Evolutionary conservation across 2,797 vertebrate species (phyloP).

Genomic region (Dicrostonyx torquatus): DNA sequence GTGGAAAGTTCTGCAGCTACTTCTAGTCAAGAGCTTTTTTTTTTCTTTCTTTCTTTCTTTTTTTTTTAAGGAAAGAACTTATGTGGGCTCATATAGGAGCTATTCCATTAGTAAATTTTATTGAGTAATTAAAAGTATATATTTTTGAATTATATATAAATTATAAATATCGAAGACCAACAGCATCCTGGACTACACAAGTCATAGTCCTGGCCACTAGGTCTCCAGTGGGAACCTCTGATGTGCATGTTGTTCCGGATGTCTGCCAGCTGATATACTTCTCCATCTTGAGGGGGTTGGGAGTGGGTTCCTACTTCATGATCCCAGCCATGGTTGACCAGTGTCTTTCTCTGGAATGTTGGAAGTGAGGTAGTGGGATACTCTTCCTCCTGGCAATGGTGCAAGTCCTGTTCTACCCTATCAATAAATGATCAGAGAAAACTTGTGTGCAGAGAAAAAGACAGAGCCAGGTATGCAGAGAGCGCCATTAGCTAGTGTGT

Average conservation of each 20-base stretch:
- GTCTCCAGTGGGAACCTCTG: background rate
- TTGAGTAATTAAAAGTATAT: constrained; percentile 60
- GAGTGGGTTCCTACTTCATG: background rate
- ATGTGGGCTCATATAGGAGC: background rate
- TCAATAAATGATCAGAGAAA: background rate
- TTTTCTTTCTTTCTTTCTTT: background rate
- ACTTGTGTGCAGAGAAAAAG: background rate
- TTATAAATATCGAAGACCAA: background rate
- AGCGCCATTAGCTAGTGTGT: background rate
- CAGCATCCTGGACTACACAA: background rate
- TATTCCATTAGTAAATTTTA: constrained; percentile 48
- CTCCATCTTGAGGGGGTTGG: background rate
- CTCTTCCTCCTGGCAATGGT: background rate
- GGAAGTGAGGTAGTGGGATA: background rate
- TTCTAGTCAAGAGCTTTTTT: constrained; percentile 4
- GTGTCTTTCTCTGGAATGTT: constrained; percentile 29
- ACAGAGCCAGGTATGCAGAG: background rate
- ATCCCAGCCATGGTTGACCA: background rate
- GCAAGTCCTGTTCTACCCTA: background rate
- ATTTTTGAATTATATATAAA: background rate
- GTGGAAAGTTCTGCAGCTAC: background rate
- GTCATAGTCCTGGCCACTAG: background rate
- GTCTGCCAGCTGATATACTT: background rate
- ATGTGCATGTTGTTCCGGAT: background rate
- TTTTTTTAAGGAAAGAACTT: constrained; percentile 8